Conservation (phyloP, 2,113 vertebrate species). For the Neolamprologus sp. region DNA sequence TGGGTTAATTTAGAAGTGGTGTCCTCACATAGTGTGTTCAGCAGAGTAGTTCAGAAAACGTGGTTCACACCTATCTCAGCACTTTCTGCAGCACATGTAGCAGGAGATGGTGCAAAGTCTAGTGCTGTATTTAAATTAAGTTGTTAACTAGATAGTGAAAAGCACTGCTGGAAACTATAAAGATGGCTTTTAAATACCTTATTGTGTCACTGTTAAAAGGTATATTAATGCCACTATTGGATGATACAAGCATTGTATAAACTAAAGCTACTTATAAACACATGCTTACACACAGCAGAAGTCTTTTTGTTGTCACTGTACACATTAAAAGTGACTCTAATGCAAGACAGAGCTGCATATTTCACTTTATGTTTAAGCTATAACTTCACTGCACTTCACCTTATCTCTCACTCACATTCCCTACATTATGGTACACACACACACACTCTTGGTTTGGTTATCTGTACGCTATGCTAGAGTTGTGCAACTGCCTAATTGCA, state of each 20-base stretch:
- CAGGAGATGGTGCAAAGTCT: background rate
- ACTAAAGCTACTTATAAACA: background rate
- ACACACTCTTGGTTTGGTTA: background rate
- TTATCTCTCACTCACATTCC: constrained; percentile 37
- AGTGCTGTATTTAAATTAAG: background rate
- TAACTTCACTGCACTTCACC: constrained; percentile 5
- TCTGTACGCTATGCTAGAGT: background rate
- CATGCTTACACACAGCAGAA: background rate
- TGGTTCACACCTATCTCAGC: background rate
- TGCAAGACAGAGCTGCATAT: background rate
- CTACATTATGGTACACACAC: background rate
- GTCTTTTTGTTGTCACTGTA: background rate
- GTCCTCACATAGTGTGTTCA: background rate
- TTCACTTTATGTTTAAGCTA: background rate
- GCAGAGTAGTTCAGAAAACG: background rate
- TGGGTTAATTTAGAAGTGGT: background rate
- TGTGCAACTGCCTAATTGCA: constrained; percentile 12
- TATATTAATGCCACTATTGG: background rate
- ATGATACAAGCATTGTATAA: background rate
- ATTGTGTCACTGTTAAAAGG: background rate
- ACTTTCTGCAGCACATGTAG: background rate
- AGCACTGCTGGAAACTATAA: background rate
- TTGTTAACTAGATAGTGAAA: background rate
- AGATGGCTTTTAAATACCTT: background rate
- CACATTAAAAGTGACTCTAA: background rate